These are phyloP conservation scores for Xiphorhynchus elegans DNA, from an alignment of 2,113 vertebrate genomes.

Conservation along the genomic window DNA sequence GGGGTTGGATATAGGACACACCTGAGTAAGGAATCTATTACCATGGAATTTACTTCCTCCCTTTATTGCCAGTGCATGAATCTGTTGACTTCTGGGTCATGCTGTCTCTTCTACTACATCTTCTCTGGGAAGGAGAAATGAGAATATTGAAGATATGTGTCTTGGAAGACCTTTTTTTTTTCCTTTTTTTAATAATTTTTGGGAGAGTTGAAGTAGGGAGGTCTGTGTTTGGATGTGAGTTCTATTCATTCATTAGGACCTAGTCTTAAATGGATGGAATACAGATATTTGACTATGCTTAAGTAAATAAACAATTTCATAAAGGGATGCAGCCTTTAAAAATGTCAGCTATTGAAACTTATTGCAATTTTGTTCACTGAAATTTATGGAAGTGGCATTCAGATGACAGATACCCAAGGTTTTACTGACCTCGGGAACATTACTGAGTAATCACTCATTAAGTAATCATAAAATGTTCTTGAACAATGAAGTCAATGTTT, in stretches of 20 bases:
- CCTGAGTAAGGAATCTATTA: not conserved
- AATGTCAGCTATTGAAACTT: slow-evolving; percentile 10
- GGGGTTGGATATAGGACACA: not conserved
- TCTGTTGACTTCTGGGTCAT: not conserved
- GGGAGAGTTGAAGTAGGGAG: not conserved
- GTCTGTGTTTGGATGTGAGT: not conserved
- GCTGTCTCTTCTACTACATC: not conserved
- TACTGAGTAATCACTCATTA: slow-evolving; percentile 56
- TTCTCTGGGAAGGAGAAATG: not conserved
- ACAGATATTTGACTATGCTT: not conserved
- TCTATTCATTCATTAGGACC: not conserved
- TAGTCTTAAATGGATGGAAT: not conserved
- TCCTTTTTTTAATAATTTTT: not conserved
- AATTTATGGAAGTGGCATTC: slow-evolving; percentile 32
- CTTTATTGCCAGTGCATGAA: not conserved
- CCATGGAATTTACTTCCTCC: not conserved
- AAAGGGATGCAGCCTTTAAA: not conserved
- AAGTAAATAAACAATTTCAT: slow-evolving; percentile 31
- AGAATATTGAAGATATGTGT: not conserved
- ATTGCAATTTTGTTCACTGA: slow-evolving; percentile 19
- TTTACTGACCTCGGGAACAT: slow-evolving; percentile 58
- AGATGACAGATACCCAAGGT: slow-evolving; percentile 54
- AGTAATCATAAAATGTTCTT: slow-evolving; percentile 43
- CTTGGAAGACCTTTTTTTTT: not conserved
- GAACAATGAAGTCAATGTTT: slow-evolving; percentile 29